phyloP scores from a whole-genome alignment of 2,888 invertebrate species.

The Quadroppia sp. region DNA sequence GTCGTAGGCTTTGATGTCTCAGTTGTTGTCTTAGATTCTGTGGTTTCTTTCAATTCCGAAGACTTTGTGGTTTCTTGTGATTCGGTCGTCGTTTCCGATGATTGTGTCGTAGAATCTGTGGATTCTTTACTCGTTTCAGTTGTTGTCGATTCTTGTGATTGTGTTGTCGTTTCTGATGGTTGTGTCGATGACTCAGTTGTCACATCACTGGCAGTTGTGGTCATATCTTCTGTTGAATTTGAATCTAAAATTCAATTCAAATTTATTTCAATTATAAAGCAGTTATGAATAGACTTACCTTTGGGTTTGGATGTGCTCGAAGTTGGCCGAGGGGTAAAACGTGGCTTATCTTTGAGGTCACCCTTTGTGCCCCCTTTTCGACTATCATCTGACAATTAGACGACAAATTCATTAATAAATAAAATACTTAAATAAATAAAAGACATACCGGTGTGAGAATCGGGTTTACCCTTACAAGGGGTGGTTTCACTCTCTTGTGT shows the following conservation, averaged over 20 bases:
- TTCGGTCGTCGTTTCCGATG: constrained; percentile 16
- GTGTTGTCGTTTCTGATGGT: background rate
- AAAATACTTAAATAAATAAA: background rate
- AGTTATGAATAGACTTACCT: background rate
- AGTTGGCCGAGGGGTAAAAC: constrained; percentile 2
- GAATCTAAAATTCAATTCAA: background rate
- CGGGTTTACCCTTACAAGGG: constrained; percentile 70
- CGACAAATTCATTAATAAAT: too few relatives aligned
- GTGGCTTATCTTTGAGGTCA: background rate
- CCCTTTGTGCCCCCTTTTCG: background rate
- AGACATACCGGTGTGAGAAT: constrained; percentile 65
- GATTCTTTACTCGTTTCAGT: constrained; percentile 18
- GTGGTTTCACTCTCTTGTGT: constrained; percentile 37
- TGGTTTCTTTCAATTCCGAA: background rate
- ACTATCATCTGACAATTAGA: too few relatives aligned
- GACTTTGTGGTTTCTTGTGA: background rate
- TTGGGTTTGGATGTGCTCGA: background rate
- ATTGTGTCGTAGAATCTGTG: constrained; percentile 1
- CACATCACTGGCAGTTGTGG: background rate
- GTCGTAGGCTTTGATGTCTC: background rate
- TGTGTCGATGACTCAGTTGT: background rate
- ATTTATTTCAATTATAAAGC: too few relatives aligned
- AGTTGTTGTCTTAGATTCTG: background rate
- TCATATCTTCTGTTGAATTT: background rate
- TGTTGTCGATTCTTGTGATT: background rate